Conservation (phyloP, 2,797 vertebrate species). For the Sebastes hopkinsi region DNA sequence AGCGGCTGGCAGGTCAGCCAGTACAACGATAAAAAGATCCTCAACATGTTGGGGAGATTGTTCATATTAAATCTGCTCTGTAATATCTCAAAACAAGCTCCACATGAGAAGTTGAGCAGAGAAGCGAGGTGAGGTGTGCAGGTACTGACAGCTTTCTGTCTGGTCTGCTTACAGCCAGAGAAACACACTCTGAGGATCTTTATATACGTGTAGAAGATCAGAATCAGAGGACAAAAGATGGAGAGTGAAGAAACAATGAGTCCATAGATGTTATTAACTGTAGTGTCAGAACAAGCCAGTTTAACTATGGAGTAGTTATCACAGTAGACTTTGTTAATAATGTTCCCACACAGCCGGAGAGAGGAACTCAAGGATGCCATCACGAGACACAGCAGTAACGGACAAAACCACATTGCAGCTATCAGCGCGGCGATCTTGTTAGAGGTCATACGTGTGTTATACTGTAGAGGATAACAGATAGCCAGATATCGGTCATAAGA, state of each 20-base stretch:
- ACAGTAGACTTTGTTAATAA: conserved; percentile 40
- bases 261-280: conserved; percentile 3
- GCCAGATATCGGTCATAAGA: conserved; percentile 52
- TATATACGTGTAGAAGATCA: conserved; percentile 10
- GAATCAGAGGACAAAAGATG: fast-evolving
- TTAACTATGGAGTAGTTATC: conserved; percentile 27
- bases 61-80: conserved; percentile 17
- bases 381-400: not conserved
- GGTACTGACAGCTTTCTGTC: conserved; percentile 16
- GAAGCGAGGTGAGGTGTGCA: conserved; percentile 13
- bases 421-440: fast-evolving
- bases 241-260: not conserved
- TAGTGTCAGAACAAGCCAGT: conserved; percentile 35
- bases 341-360: conserved; percentile 36
- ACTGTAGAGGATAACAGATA: conserved; percentile 48
- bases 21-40: conserved; percentile 17
- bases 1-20: conserved; percentile 24
- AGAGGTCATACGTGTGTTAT: not conserved
- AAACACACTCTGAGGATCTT: conserved; percentile 4
- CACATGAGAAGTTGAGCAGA: conserved; percentile 1
- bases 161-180: conserved; percentile 18
- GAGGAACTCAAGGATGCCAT: not conserved
- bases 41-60: not conserved
- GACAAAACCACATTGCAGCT: not conserved
- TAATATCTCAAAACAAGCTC: not conserved